Evolutionary conservation across 2,888 invertebrate genomes (phyloP).

Genomic region (Leucophenga montana): DNA sequence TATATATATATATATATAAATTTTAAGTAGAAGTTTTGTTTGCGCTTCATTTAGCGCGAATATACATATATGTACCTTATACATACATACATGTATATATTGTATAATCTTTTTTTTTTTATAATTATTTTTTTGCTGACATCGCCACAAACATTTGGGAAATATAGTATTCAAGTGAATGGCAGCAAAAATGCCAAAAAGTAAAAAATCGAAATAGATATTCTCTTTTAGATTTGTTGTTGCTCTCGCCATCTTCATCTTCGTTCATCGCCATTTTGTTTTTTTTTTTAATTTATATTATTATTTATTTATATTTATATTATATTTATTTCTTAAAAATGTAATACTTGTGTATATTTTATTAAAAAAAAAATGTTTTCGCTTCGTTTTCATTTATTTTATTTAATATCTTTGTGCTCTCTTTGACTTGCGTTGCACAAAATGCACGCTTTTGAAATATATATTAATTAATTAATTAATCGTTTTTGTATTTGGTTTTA

Average conservation of each 20-base stretch:
- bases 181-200: no score
- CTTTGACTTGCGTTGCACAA: constrained; percentile 36
- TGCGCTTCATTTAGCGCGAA: background rate
- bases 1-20: constrained; percentile 11
- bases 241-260: background rate
- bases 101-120: background rate
- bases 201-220: no score
- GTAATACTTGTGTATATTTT: constrained; percentile 20
- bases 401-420: constrained; percentile 25
- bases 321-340: constrained; percentile 17
- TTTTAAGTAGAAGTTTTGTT: background rate
- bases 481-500: constrained; percentile 18
- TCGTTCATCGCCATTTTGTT: background rate
- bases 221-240: background rate
- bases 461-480: no score
- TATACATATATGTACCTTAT: background rate
- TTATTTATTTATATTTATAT: constrained; percentile 16
- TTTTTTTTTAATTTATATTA: background rate
- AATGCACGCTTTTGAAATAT: constrained; percentile 39
- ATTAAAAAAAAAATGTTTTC: constrained; percentile 30
- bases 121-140: background rate
- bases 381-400: constrained; percentile 35
- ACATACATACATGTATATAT: background rate
- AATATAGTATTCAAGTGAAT: no score
- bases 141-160: background rate